Evolutionary conservation across 2,113 vertebrate genomes (phyloP).

Genomic region (Phaethon lepturus): DNA sequence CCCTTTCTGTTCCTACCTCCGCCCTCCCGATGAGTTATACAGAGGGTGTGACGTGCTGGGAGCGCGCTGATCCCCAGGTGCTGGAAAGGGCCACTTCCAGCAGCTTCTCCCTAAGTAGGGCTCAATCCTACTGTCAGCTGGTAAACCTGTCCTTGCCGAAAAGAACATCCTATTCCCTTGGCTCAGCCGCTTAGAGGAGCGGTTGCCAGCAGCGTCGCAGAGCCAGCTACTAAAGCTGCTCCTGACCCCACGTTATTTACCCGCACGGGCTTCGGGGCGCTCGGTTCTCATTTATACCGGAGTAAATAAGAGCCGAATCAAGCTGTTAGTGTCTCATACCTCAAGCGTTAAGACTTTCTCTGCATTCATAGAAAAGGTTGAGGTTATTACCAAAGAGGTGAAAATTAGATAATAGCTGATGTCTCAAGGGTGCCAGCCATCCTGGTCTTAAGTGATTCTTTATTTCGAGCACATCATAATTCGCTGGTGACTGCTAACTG

Average conservation of each 20-base stretch:
- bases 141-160: not conserved
- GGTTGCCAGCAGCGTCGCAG: accelerated
- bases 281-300: accelerated
- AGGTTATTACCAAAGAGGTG: slow-evolving; percentile 3
- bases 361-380: not conserved
- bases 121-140: not conserved
- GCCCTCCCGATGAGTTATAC: slow-evolving; percentile 51
- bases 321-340: not conserved
- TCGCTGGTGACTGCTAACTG: not conserved
- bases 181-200: not conserved
- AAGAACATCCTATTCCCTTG: not conserved
- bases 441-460: not conserved
- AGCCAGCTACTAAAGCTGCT: not conserved
- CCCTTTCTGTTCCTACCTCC: not conserved
- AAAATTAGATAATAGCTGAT: not conserved
- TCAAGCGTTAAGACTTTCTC: not conserved
- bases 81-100: slow-evolving; percentile 6
- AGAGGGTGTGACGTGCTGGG: slow-evolving; percentile 35
- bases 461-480: not conserved
- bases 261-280: not conserved
- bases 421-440: slow-evolving; percentile 5
- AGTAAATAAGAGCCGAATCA: accelerated
- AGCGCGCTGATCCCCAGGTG: not conserved
- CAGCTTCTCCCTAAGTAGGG: not conserved
- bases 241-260: not conserved